A percentile compares a stretch with the other conserved stretches of the same genome.
Evolutionary conservation across 1,140 invertebrate species (phyloP).

Genomic region (Drosophila seguyi): DNA sequence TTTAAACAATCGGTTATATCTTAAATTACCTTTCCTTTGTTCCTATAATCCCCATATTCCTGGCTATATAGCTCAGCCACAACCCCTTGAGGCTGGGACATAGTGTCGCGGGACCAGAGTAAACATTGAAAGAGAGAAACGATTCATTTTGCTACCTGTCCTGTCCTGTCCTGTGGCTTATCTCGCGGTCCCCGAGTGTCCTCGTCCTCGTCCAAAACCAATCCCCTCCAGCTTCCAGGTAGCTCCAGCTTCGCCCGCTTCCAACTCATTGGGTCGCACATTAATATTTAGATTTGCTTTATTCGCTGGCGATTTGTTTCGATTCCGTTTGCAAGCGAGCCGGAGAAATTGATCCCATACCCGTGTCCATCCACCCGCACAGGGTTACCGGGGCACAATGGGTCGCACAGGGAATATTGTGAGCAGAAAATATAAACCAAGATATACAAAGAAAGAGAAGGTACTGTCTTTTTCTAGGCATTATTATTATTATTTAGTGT

Average conservation of each 20-base stretch:
- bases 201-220: neutral
- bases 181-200: constrained; percentile 27
- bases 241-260: constrained; percentile 33
- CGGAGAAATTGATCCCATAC: constrained; percentile 40
- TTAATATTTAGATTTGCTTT: constrained; percentile 82
- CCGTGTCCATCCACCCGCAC: neutral
- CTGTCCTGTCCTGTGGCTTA: constrained; percentile 55
- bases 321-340: constrained; percentile 51
- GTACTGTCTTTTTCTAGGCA: no score
- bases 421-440: neutral
- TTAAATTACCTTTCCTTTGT: neutral
- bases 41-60: neutral
- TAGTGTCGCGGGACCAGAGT: constrained; percentile 1
- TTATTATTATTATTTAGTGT: no score
- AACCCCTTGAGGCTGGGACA: neutral
- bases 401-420: neutral
- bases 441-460: neutral
- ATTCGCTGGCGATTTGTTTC: constrained; percentile 77
- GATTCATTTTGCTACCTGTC: constrained; percentile 52
- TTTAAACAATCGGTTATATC: no score
- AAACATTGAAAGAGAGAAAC: constrained; percentile 59
- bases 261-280: constrained; percentile 75
- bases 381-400: constrained; percentile 7
- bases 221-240: constrained; percentile 2
- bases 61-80: neutral